Evolutionary conservation across 2,113 vertebrate genomes (phyloP), one percentile per base, ranked within the genome.

Genomic region (Vidua macroura): DNA sequence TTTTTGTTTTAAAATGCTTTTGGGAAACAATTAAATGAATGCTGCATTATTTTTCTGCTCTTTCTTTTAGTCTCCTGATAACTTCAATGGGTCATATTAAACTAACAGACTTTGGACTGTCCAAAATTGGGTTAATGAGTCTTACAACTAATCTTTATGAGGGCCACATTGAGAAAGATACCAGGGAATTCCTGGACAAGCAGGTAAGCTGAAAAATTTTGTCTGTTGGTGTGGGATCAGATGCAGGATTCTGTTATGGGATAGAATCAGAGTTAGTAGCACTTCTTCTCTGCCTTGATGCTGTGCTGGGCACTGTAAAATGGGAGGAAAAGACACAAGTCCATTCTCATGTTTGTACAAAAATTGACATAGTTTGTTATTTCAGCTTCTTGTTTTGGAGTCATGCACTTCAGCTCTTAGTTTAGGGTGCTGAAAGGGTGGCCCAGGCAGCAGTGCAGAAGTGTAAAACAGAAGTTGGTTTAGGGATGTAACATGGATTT

Each of bases 1-100:
- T 73, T 89, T 73, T 51, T 73, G 33, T 37, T 88, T 55, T 46
- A 30, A 66, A 70, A 69, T 79, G 13, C 52, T 81, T 86, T 93
- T 49, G 80, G 9, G 60, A 69, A 90, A 58, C 49, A 79, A n/a
- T 35, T 63, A 44, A 72, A 43, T 87, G 13, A 72, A 73, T 64
- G 7, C 80, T 89, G 48, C 39, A 62, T 88, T 94, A 25, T 81
- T 95, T 81, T 88, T 13, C 39, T 62, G 83, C 35, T 94, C 73
- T 90, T 43, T 82, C 59, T 85, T 86, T 63, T 83, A 99, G 99
- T 97, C 98, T 99, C n/a, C 98, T 99, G 44, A 99, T 99, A 97
- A 99, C 99, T 31, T 99, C 99, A 48, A 98, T 99, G 99, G 99
- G 99, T 86, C 99, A 99, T 95, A 98, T 99, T 93, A 99, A 99